Base-by-base conservation (phyloP, 2,797 vertebrate species). In the Spondyliosoma cantharus region DNA sequence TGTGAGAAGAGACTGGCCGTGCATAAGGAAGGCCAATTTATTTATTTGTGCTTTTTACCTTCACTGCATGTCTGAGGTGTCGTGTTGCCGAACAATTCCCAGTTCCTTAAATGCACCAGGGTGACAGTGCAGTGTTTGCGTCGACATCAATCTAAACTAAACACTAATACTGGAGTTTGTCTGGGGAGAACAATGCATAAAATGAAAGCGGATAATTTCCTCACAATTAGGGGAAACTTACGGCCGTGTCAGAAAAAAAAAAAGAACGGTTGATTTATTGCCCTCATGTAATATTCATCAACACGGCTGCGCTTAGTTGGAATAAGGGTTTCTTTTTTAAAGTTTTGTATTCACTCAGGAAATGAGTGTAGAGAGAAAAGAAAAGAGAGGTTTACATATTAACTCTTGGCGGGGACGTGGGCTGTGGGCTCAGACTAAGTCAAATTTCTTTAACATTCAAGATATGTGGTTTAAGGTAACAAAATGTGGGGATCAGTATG, bases 241-340 rank as follows among this genome's bases (percentile, higher is more conserved):
- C 17, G 71, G 46, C 16, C 9, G 1, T 71, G 49, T 9, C 60
- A 43, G 64, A 74, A 24, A 80, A 71, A 74, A 24, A 80, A 71
- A 78, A 77, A 74, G 48, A 62, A 61, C 8, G 53, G 15, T 46
- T 81, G 78, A 89, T 86, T 83, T 80, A 77, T 75, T 81, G 58
- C 48, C 3, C 65, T 87, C 60, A 84, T 89, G 75, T 69, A 88
- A 88, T 78, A 86, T 88, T 78, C 73, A 89, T 87, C 61, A 82
- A 57, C 24, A 49, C 29, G 14, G 48, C 54, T 77, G 68, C 50
- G 60, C 37, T 66, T 56, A n/a, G 58, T n/a, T 17, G 59, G 67
- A 84, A 83, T 73, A 46, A 74, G 81, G 60, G 61, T 66, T 74
- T 43, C 64, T 76, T 53, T 69, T 71, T 79, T 14, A 74, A 73